A percentile compares a stretch with the other conserved stretches of the same genome.
These are phyloP conservation scores for Coracopsis vasa DNA, from an alignment of 2,113 vertebrate species.

Conservation along the genomic window DNA sequence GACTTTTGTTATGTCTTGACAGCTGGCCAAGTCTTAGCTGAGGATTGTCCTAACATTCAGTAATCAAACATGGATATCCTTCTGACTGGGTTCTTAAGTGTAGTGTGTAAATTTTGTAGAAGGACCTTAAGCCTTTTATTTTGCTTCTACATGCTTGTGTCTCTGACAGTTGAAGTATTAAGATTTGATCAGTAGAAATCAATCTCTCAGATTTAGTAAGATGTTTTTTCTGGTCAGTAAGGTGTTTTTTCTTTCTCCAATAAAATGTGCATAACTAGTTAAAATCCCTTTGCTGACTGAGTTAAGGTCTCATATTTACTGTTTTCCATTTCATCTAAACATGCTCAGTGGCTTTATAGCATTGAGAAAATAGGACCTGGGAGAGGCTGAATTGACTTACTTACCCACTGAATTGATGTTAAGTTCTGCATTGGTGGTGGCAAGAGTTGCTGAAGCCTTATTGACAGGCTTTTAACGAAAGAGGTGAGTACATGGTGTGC, in stretches of 20 bases:
- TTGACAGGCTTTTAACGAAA: background rate
- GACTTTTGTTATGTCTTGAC: background rate
- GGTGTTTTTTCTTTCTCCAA: background rate
- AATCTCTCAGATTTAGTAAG: background rate
- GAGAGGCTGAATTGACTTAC: too few relatives aligned
- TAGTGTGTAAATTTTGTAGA: background rate
- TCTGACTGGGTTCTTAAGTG: background rate
- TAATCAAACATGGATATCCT: background rate
- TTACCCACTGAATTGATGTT: background rate
- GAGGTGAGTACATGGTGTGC: background rate
- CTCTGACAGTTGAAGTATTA: background rate
- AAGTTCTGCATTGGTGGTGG: background rate
- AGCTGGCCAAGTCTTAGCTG: background rate
- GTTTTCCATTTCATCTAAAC: background rate
- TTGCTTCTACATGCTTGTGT: background rate
- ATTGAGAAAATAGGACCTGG: background rate
- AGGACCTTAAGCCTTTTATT: rapidly evolving
- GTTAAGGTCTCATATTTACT: background rate
- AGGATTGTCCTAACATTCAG: background rate
- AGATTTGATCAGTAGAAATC: background rate
- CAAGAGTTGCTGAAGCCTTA: background rate
- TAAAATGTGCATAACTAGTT: background rate
- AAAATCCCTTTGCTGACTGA: background rate
- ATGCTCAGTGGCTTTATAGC: background rate
- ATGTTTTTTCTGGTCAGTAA: background rate